Conservation (phyloP, 2,888 invertebrate genomes). For the Nudaria mundana region DNA sequence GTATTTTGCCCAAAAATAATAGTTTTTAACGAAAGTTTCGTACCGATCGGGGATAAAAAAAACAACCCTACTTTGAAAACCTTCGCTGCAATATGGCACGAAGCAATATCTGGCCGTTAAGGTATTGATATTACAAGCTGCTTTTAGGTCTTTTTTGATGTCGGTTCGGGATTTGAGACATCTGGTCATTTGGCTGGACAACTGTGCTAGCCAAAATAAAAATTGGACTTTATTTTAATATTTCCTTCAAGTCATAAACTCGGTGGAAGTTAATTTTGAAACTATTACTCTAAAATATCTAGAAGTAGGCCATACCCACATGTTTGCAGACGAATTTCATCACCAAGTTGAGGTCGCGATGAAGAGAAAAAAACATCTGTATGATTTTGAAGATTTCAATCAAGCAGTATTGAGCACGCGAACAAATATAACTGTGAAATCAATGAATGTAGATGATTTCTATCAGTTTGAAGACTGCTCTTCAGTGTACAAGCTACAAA, state of each 20-base stretch:
- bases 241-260: constrained; percentile 1
- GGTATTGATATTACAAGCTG: constrained; percentile 7
- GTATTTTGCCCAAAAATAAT: constrained; percentile 23
- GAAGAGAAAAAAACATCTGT: constrained; percentile 7
- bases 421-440: constrained; percentile 5
- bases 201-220: constrained; percentile 10
- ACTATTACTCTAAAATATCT: constrained; percentile 5
- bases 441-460: neutral
- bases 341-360: constrained; percentile 2
- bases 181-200: constrained; percentile 10
- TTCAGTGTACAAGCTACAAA: constrained; percentile 4
- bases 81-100: constrained; percentile 12
- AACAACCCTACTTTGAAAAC: constrained; percentile 3
- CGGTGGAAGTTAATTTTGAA: constrained; percentile 2
- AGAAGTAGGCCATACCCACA: constrained; percentile 2
- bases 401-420: constrained; percentile 7
- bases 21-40: constrained; percentile 19
- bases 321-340: constrained; percentile 8
- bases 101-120: constrained; percentile 10
- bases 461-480: neutral
- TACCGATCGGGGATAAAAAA: constrained; percentile 11
- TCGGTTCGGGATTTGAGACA: constrained; percentile 7
- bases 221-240: neutral
- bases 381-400: constrained; percentile 6
- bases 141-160: constrained; percentile 9